Base-by-base conservation (phyloP, 2,888 invertebrate genomes). In the Gnatocerus cornutus region DNA sequence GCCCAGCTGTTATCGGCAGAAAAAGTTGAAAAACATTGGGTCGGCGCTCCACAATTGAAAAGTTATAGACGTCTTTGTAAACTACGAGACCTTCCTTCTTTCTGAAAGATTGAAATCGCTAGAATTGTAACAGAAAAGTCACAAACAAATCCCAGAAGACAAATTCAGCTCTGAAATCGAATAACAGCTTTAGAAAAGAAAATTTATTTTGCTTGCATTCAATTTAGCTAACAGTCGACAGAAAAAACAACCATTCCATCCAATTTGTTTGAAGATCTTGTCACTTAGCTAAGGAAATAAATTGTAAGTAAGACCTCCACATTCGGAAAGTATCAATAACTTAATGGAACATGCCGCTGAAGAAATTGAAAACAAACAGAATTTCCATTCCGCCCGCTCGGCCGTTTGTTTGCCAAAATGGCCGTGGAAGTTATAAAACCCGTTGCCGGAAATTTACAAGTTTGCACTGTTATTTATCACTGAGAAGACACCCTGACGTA, bases 381-480 rank as follows among this genome's bases (percentile, higher is more conserved):
- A 43, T 56, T 56, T 56, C n/a, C 41, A 10, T 50, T 29, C 1
- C 29, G 33, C 13, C 41, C 16, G 37, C 55, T 39, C n/a, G 56
- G 21, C 21, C 21, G 4, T 21, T 21, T 53, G 3, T 56, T 7
- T 16, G 43, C 4, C 9, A 39, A 39, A 13, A 16, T 39, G 14
- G 8, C 7, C 10, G 13, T 14, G 27, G 45, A 59, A n/a, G 30
- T 56, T 16, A n/a, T 21, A 12, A 45, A 29, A 43, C 6, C 10
- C 43, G 10, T 43, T 12, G 41, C 41, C 9, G 12, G 56, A 21
- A 58, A 58, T 58, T 58, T 58, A 58, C 43, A 58, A 58, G 56
- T 58, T 43, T 6, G n/a, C 7, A 21, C 10, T 9, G 43, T 58
- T 41, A 58, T 41, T 58, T 43, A 58, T 58, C 27, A 43, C 29